These are phyloP conservation scores for Chrysaora quinquecirrha DNA, from an alignment of 30 jellyfish, hydroid and myxozoan species.

Conservation along the genomic window DNA sequence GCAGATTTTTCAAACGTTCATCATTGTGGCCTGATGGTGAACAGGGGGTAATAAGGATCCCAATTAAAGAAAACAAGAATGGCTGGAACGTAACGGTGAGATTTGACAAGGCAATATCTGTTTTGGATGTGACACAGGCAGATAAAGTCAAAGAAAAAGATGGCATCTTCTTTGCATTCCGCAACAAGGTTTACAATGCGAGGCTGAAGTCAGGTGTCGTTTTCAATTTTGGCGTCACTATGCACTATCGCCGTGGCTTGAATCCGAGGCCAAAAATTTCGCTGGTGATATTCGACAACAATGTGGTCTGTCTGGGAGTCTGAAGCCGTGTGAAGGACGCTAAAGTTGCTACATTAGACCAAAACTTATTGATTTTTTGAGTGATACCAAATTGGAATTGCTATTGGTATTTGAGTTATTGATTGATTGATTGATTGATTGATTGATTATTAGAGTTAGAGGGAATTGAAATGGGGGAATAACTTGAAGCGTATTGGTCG, in stretches of 20 bases:
- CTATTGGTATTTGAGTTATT: no score
- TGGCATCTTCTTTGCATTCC: conserved; percentile 25
- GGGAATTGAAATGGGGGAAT: no score
- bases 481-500: no score
- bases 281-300: conserved; percentile 15
- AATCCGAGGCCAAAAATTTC: conserved; percentile 41
- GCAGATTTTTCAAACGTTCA: neutral
- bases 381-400: no score
- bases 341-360: no score
- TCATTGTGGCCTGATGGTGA: conserved; percentile 68
- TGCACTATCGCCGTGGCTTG: conserved; percentile 31
- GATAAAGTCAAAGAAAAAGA: conserved; percentile 29
- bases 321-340: no score
- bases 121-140: conserved; percentile 57
- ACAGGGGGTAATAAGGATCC: conserved; percentile 44
- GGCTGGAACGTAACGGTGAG: conserved; percentile 62
- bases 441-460: no score
- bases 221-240: conserved; percentile 34
- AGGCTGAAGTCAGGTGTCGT: conserved; percentile 13
- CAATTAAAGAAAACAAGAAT: conserved; percentile 12
- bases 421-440: no score
- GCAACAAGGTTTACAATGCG: conserved; percentile 35
- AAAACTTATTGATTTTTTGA: no score
- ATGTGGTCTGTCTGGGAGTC: conserved; percentile 33
- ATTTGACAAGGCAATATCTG: conserved; percentile 14